phyloP scores from a whole-genome alignment of 2,113 vertebrate species.

The Vidua macroura region DNA sequence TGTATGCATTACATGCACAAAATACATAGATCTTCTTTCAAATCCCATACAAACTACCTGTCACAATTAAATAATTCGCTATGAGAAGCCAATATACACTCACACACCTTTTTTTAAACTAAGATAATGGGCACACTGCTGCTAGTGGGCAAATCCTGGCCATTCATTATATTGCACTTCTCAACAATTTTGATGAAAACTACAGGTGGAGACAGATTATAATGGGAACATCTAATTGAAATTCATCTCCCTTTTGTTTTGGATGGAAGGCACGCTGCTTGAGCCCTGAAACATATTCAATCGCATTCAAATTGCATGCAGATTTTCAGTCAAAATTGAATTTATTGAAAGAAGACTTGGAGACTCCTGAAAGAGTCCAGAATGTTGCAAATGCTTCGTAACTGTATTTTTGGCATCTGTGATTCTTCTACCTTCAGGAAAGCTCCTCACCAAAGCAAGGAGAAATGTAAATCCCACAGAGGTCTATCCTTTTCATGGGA shows the following conservation, averaged over 20 bases:
- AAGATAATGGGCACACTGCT: constrained; percentile 66
- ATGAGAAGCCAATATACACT: constrained; percentile 38
- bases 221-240: constrained; percentile 74
- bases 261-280: constrained; percentile 73
- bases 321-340: constrained; percentile 69
- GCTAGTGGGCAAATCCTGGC: constrained; percentile 67
- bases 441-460: neutral
- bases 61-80: constrained; percentile 62
- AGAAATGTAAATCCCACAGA: neutral
- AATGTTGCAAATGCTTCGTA: neutral
- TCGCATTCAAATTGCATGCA: constrained; percentile 75
- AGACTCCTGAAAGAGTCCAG: constrained; percentile 16
- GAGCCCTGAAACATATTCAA: constrained; percentile 71
- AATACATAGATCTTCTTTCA: neutral
- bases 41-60: constrained; percentile 56
- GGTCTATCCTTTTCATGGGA: neutral
- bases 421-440: neutral
- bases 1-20: neutral
- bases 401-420: neutral
- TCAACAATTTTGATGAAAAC: constrained; percentile 74
- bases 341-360: constrained; percentile 36
- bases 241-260: constrained; percentile 76
- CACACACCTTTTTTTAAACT: neutral
- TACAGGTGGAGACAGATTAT: constrained; percentile 75
- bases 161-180: constrained; percentile 60